Evolutionary conservation across 2,888 invertebrate genomes (phyloP), one percentile per base, ranked within the genome.

Genomic region (Caenorhabditis virilis): DNA sequence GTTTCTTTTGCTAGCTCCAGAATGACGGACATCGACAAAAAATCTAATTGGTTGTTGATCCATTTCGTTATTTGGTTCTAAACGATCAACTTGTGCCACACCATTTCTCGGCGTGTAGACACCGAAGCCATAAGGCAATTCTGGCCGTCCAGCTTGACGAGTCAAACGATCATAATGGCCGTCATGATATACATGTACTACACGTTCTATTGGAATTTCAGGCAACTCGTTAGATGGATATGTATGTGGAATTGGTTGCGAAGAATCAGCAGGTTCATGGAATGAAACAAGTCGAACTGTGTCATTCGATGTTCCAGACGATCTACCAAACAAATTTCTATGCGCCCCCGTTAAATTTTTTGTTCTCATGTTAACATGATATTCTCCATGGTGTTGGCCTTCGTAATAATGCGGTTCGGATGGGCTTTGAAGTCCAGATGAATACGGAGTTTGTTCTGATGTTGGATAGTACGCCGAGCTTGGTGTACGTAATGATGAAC

Each of bases 21-120:
- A 70, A 39, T 75, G 75, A 15, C 58, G 50, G 9, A 77, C 59
- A 47, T 68, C 68, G 15, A 78, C 77, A 48, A 63, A 68, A 54
- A 75, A 74, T 22, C 71, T 59, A 35, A 79, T 64, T 4, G 77
- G 78, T 33, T 65, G 66, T n/a, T 55, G 49, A 23, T 59, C 50
- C 63, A 76, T 50, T 20, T 76, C 76, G 11, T 63, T 51, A 13
- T 47, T 39, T 0, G 59, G 61, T 22, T 62, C 54, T 16, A 71
- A 41, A 1, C 54, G 46, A 25, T 69, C 69, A 23, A 69, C 61
- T 15, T 57, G 55, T 20, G 54, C 59, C 2, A 61, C 52, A 11
- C 69, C 69, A 33, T 67, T 64, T n/a, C 67, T 35, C 5, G 63
- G 58, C 3, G 61, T 60, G 42, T 61, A 62, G 45, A 42, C 58